phyloP scores from a whole-genome alignment of 2,888 invertebrate species.

The Phlogophora meticulosa region DNA sequence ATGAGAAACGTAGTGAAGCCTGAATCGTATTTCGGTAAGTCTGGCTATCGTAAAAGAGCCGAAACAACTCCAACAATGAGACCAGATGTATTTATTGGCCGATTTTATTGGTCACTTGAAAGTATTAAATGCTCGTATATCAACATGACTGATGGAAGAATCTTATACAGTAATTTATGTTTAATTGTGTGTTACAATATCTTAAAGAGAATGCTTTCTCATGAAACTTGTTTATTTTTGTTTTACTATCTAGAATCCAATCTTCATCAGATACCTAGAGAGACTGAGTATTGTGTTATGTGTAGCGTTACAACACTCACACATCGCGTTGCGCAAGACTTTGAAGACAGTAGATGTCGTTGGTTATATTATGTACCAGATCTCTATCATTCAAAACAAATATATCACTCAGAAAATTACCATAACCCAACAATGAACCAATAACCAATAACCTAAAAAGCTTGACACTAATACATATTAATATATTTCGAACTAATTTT shows the following conservation, averaged over 20 bases:
- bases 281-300: not conserved
- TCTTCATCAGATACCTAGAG: not conserved
- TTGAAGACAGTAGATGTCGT: slow-evolving; percentile 14
- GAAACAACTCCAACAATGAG: slow-evolving; percentile 80
- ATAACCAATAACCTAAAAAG: slow-evolving; percentile 87
- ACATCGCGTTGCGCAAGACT: not conserved
- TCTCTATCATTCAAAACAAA: slow-evolving; percentile 67
- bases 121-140: slow-evolving; percentile 82
- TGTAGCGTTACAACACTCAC: not conserved
- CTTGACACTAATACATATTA: slow-evolving; percentile 88
- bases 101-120: slow-evolving; percentile 79
- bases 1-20: not conserved
- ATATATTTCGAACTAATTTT: slow-evolving; percentile 86
- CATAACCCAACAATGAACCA: slow-evolving; percentile 86
- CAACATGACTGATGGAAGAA: slow-evolving; percentile 76
- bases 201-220: not conserved
- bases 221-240: not conserved
- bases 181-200: slow-evolving; percentile 55
- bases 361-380: slow-evolving; percentile 42
- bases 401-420: slow-evolving; percentile 79
- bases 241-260: not conserved
- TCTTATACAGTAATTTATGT: slow-evolving; percentile 55
- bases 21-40: slow-evolving; percentile 53
- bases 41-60: slow-evolving; percentile 76
- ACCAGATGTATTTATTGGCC: slow-evolving; percentile 78